These are phyloP conservation scores for Vesta saturnalis DNA, from an alignment of 2,888 invertebrate genomes.

Conservation along the genomic window DNA sequence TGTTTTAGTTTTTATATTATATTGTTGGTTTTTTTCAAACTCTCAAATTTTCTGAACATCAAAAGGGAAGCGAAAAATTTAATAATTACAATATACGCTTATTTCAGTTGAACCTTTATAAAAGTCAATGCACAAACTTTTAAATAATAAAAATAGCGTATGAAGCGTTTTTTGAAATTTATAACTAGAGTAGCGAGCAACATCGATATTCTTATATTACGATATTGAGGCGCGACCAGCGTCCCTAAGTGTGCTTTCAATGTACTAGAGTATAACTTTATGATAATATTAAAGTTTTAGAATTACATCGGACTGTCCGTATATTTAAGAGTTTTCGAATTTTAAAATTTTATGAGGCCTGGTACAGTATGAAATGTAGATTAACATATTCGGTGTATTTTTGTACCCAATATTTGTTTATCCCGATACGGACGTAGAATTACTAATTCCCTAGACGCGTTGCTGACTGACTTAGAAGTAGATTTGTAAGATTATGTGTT, in stretches of 20 bases:
- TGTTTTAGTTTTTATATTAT: conserved; percentile 4
- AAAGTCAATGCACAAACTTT: conserved; percentile 62
- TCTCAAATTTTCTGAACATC: background rate
- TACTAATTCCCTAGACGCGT: conserved; percentile 46
- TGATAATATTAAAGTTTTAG: conserved; percentile 60
- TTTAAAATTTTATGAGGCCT: conserved; percentile 64
- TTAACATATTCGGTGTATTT: conserved; percentile 63
- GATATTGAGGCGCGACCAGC: conserved; percentile 55
- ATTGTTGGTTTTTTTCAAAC: background rate
- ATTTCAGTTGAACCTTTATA: conserved; percentile 29
- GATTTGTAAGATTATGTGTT: conserved; percentile 54
- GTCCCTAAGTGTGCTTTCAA: conserved; percentile 62
- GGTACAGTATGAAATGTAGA: conserved; percentile 61
- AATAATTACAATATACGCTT: conserved; percentile 31
- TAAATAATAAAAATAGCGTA: conserved; percentile 52
- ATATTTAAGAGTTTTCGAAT: conserved; percentile 63
- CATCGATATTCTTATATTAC: conserved; percentile 61
- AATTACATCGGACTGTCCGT: conserved; percentile 61
- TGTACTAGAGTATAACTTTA: conserved; percentile 59
- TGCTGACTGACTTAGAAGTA: conserved; percentile 59
- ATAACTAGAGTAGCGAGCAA: conserved; percentile 58
- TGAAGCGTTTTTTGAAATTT: conserved; percentile 56
- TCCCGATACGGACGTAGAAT: conserved; percentile 55
- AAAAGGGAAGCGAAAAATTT: background rate
- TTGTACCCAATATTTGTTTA: conserved; percentile 63